Percentiles rank a stretch among this genome's conserved stretches.
Conservation (phyloP, 2,888 invertebrate genomes). For the Seira ritae region DNA sequence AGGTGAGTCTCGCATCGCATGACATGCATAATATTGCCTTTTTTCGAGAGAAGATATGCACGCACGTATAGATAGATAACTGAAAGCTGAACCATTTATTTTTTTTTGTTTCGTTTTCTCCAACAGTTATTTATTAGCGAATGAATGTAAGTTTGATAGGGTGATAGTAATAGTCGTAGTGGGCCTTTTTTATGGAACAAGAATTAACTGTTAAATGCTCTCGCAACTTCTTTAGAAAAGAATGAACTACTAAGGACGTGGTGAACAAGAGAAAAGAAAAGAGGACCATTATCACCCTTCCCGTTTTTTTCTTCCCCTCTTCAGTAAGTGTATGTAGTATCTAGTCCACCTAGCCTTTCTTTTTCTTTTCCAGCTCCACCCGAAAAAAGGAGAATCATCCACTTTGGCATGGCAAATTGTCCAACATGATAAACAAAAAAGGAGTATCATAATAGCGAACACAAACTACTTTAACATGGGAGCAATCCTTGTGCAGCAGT, state of each 20-base stretch:
- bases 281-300: neutral
- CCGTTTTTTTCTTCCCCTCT: neutral
- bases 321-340: too few relatives aligned
- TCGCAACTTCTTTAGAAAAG: constrained; percentile 5
- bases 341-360: neutral
- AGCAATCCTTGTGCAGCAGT: neutral
- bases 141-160: neutral
- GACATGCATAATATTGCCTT: constrained; percentile 37
- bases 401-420: constrained; percentile 3
- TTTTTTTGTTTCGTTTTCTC: neutral
- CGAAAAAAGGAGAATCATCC: constrained; percentile 1
- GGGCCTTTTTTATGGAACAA: neutral
- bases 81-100: constrained; percentile 1
- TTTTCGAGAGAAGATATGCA: constrained; percentile 2
- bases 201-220: constrained; percentile 37
- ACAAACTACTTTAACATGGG: constrained; percentile 21
- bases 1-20: constrained; percentile 50
- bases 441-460: neutral
- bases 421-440: constrained; percentile 16
- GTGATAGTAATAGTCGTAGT: too few relatives aligned
- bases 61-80: constrained; percentile 14
- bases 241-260: neutral
- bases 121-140: neutral
- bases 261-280: constrained; percentile 9
- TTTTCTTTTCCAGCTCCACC: constrained; percentile 22